phyloP scores from a whole-genome alignment of 2,888 invertebrate genomes.

The Diploptera punctata region DNA sequence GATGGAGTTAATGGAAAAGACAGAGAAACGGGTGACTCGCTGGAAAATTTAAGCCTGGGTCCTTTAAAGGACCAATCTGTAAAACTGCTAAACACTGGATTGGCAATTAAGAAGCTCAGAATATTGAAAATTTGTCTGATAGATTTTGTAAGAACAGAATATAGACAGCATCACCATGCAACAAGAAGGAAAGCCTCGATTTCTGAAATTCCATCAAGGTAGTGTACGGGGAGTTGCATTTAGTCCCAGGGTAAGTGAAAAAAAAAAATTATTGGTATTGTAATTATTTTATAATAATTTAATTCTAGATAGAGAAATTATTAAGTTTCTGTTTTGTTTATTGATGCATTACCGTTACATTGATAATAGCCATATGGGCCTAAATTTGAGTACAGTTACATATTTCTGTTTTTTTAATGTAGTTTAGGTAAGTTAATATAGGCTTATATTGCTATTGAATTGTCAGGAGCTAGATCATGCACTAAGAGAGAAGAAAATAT shows the following conservation, averaged over 20 bases:
- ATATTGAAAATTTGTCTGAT: neutral
- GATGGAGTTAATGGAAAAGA: slow-evolving; percentile 14
- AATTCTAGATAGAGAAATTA: too few species aligned
- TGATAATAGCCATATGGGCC: too few species aligned
- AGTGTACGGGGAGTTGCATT: slow-evolving; percentile 55
- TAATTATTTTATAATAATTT: too few species aligned
- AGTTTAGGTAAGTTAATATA: too few species aligned
- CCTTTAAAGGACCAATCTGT: slow-evolving; percentile 2
- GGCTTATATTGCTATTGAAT: too few species aligned
- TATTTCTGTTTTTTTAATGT: too few species aligned
- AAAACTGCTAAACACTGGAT: neutral
- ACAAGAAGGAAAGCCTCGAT: slow-evolving; percentile 53
- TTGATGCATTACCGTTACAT: too few species aligned
- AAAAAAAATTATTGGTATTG: too few species aligned
- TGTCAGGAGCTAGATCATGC: too few species aligned
- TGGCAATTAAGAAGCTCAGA: neutral
- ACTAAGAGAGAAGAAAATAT: too few species aligned
- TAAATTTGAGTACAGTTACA: too few species aligned
- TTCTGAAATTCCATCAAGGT: slow-evolving; percentile 53
- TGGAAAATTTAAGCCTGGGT: neutral
- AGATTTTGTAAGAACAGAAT: neutral
- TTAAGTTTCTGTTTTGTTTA: too few species aligned
- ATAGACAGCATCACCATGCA: slow-evolving; percentile 52
- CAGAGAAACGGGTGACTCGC: slow-evolving; percentile 27
- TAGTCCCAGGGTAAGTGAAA: slow-evolving; percentile 51